Percentiles rank a stretch among this genome's conserved stretches.
Conservation (phyloP, 1,140 invertebrate genomes). For the Brachionus calyciflorus region DNA sequence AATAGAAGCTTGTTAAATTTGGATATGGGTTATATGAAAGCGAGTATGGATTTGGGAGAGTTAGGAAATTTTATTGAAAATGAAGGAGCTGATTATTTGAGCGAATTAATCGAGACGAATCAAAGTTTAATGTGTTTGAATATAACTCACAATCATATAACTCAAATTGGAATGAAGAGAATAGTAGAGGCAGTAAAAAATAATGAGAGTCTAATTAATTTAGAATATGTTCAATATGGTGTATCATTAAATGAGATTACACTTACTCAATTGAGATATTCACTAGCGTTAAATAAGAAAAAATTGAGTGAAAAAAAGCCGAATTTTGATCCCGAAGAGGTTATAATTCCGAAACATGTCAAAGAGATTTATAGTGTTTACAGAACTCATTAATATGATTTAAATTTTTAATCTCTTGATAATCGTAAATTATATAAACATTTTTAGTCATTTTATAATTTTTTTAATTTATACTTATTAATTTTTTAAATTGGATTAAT, state of each 20-base stretch:
- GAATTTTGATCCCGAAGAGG: not conserved
- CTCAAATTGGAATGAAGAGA: not conserved
- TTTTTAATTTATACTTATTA: no score
- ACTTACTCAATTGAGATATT: not conserved
- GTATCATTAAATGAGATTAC: not conserved
- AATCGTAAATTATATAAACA: no score
- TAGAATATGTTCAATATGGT: not conserved
- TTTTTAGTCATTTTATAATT: no score
- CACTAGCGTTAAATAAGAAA: not conserved
- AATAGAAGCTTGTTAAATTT: not conserved
- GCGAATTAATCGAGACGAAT: not conserved
- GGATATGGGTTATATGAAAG: slow-evolving; percentile 41
- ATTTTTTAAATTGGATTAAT: no score
- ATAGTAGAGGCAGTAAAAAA: not conserved
- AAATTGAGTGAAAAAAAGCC: not conserved
- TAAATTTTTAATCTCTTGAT: no score
- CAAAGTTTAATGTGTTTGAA: not conserved
- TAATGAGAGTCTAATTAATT: not conserved
- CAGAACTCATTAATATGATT: slow-evolving; percentile 47
- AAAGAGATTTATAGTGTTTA: slow-evolving; percentile 43
- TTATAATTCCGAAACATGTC: slow-evolving; percentile 24
- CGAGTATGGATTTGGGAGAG: slow-evolving; percentile 22
- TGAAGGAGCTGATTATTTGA: slow-evolving; percentile 36
- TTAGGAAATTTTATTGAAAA: slow-evolving; percentile 40
- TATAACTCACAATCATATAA: slow-evolving; percentile 30